Percentiles rank a stretch among this genome's conserved stretches.
Conservation (phyloP, 2,113 vertebrate species). For the Pseudonaja textilis region DNA sequence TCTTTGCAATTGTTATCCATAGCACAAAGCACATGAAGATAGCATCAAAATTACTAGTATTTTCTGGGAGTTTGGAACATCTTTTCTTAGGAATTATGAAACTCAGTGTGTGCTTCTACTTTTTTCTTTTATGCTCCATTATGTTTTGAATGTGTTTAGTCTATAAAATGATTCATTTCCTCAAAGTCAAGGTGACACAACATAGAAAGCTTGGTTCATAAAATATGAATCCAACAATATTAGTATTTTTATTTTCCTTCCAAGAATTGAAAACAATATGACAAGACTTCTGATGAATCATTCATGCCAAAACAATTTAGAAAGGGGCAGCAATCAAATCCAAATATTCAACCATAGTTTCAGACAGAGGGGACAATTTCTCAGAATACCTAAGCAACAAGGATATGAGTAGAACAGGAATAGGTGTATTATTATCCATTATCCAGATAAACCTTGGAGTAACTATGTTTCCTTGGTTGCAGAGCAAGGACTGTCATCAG, state of each 20-base stretch:
- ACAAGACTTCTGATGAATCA: not conserved
- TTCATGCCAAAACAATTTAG: not conserved
- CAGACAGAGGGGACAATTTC: not conserved
- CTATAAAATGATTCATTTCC: slow-evolving; percentile 57
- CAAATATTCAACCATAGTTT: not conserved
- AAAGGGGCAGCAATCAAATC: not conserved
- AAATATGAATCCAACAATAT: slow-evolving; percentile 58
- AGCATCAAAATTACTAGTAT: not conserved
- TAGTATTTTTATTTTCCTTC: slow-evolving; percentile 46
- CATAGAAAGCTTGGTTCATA: slow-evolving; percentile 54
- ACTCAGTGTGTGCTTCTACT: slow-evolving; percentile 44
- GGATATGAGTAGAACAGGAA: not conserved
- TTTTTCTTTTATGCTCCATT: slow-evolving; percentile 60
- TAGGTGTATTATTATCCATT: not conserved
- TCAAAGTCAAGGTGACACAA: slow-evolving; percentile 66
- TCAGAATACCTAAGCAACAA: not conserved
- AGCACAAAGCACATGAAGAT: slow-evolving; percentile 14
- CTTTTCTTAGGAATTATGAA: slow-evolving; percentile 60
- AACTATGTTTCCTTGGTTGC: not conserved
- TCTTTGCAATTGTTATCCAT: not conserved
- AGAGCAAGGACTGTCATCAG: not conserved
- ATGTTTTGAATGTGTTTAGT: slow-evolving; percentile 57
- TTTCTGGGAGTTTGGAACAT: not conserved
- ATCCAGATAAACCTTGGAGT: not conserved
- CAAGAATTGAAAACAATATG: slow-evolving; percentile 25